These are phyloP conservation scores for Ascidia mentula DNA, from an alignment of 23 tunicate genomes.

Conservation along the genomic window DNA sequence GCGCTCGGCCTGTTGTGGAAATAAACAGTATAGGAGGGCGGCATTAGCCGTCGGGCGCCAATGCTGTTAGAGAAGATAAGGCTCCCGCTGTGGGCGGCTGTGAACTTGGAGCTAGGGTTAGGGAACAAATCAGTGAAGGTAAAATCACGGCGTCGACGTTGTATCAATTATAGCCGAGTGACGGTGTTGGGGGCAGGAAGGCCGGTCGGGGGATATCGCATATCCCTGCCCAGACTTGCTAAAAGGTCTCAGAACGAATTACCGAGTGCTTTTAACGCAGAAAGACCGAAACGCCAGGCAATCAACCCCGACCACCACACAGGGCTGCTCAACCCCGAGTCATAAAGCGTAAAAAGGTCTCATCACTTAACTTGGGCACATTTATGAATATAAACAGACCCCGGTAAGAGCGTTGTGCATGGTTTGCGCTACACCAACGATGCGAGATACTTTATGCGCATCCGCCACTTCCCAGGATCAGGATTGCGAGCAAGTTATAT, in stretches of 20 bases:
- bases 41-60: conserved; percentile 8
- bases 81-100: not conserved
- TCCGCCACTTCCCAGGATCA: not conserved
- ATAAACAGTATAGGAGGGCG: not conserved
- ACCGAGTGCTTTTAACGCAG: conserved; percentile 1
- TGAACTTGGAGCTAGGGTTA: conserved; percentile 2
- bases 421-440: not conserved
- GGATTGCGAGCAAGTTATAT: too few relatives aligned
- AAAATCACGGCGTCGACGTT: not conserved
- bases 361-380: conserved; percentile 16
- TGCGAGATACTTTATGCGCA: not conserved
- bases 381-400: not conserved
- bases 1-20: not conserved
- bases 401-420: not conserved
- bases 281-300: not conserved
- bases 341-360: conserved; percentile 27
- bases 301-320: not conserved
- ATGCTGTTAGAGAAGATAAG: not conserved
- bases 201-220: not conserved
- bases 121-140: conserved; percentile 11
- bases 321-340: conserved; percentile 12
- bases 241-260: not conserved
- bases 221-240: not conserved
- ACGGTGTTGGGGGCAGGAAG: conserved; percentile 5
- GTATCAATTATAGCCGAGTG: conserved; percentile 5